phyloP scores from a whole-genome alignment of 1,140 invertebrate genomes.

The Luehdorfia chinensis region DNA sequence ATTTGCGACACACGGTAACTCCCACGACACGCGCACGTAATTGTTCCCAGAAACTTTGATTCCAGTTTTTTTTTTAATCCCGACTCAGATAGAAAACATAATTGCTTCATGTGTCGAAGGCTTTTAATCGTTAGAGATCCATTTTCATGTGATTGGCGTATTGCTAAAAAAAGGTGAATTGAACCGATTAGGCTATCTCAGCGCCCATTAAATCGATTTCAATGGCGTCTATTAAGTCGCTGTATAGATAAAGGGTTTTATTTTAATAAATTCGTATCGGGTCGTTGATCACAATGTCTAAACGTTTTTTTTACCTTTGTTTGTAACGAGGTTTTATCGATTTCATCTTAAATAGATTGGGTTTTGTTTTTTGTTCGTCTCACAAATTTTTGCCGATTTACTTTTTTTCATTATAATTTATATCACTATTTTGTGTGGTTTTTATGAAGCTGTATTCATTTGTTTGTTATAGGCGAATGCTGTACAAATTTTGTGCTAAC shows the following conservation, averaged over 20 bases:
- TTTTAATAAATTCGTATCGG: constrained; percentile 27
- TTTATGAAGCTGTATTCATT: no score
- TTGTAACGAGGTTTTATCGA: constrained; percentile 3
- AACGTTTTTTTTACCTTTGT: constrained; percentile 15
- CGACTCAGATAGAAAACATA: constrained; percentile 47
- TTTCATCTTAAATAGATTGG: constrained; percentile 14
- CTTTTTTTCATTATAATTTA: background rate
- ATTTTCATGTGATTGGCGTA: constrained; percentile 37
- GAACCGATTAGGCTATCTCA: constrained; percentile 31
- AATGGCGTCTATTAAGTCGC: constrained; percentile 30
- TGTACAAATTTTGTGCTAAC: no score
- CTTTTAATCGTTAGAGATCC: constrained; percentile 20
- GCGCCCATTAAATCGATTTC: constrained; percentile 33
- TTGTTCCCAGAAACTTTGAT: constrained; percentile 59
- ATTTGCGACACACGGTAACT: constrained; percentile 33
- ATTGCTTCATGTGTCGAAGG: constrained; percentile 43
- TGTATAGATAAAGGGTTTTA: constrained; percentile 8
- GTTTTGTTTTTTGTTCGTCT: constrained; percentile 13
- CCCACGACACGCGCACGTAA: constrained; percentile 59
- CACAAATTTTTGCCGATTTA: constrained; percentile 3
- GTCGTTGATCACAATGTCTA: constrained; percentile 27
- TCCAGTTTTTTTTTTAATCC: constrained; percentile 56
- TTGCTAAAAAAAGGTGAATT: constrained; percentile 29
- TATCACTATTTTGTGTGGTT: background rate
- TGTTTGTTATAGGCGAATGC: no score